Conservation (phyloP, 1,140 invertebrate genomes). For the Telenomus remus region DNA sequence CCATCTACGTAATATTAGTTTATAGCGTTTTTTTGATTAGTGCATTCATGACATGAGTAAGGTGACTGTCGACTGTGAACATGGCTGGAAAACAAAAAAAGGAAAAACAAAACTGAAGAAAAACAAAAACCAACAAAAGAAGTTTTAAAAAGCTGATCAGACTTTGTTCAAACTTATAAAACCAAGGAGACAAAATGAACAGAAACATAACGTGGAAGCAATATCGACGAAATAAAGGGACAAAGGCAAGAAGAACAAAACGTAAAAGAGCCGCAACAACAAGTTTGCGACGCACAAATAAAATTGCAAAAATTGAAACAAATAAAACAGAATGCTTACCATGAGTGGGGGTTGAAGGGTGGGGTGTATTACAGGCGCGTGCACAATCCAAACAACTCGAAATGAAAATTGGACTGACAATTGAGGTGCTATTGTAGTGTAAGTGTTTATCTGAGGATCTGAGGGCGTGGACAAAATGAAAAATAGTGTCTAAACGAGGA, state of each 20-base stretch:
- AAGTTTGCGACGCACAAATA: constrained; percentile 29
- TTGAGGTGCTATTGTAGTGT: constrained; percentile 63
- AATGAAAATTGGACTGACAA: constrained; percentile 75
- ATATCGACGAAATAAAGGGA: constrained; percentile 12
- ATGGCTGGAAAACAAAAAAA: constrained; percentile 13
- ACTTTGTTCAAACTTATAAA: too few relatives aligned
- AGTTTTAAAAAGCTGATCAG: too few relatives aligned
- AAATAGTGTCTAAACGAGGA: constrained; percentile 4
- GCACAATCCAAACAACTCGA: constrained; percentile 77
- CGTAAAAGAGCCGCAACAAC: constrained; percentile 16
- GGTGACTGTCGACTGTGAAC: neutral
- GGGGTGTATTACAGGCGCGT: constrained; percentile 76
- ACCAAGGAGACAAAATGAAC: too few relatives aligned
- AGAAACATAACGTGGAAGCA: too few relatives aligned
- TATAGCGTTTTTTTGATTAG: neutral
- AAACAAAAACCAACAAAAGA: neutral
- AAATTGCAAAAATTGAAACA: constrained; percentile 65
- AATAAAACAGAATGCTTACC: constrained; percentile 76
- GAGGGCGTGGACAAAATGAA: neutral
- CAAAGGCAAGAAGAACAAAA: constrained; percentile 12
- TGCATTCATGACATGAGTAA: neutral
- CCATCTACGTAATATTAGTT: too few relatives aligned
- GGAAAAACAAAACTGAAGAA: constrained; percentile 5
- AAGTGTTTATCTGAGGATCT: constrained; percentile 8
- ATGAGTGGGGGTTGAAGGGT: constrained; percentile 75